These are phyloP conservation scores for Okamejei kenojei DNA, from an alignment of 2,797 vertebrate species.

Conservation along the genomic window DNA sequence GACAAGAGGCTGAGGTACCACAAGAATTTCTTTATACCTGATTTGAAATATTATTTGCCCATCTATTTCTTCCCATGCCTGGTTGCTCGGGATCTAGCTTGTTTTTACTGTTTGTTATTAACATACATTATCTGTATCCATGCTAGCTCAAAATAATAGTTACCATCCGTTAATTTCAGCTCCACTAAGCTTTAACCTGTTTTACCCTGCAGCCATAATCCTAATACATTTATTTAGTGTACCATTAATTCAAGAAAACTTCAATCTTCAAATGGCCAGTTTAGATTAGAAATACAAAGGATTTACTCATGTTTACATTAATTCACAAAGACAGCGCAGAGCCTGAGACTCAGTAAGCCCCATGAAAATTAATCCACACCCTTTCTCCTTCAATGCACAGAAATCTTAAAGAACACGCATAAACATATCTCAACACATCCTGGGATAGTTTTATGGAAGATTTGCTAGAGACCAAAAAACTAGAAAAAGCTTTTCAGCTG, in stretches of 20 bases:
- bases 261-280: background rate
- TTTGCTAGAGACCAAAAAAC: background rate
- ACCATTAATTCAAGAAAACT: slow-evolving; percentile 29
- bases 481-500: background rate
- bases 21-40: background rate
- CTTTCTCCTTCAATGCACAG: background rate
- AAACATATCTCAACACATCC: background rate
- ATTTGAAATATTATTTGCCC: background rate
- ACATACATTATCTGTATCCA: background rate
- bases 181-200: background rate
- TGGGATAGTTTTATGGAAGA: background rate
- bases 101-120: slow-evolving; percentile 25
- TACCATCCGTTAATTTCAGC: background rate
- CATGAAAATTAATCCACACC: background rate
- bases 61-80: background rate
- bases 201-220: slow-evolving; percentile 11
- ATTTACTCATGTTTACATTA: slow-evolving; percentile 4
- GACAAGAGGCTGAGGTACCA: background rate
- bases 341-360: background rate
- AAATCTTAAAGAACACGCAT: background rate
- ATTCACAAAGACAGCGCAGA: background rate
- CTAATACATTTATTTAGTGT: slow-evolving; percentile 26
- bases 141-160: slow-evolving; percentile 12
- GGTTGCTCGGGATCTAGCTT: background rate
- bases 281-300: slow-evolving; percentile 26